These are phyloP conservation scores for Chloroceryle inda DNA, from an alignment of 2,797 vertebrate species.

Conservation along the genomic window DNA sequence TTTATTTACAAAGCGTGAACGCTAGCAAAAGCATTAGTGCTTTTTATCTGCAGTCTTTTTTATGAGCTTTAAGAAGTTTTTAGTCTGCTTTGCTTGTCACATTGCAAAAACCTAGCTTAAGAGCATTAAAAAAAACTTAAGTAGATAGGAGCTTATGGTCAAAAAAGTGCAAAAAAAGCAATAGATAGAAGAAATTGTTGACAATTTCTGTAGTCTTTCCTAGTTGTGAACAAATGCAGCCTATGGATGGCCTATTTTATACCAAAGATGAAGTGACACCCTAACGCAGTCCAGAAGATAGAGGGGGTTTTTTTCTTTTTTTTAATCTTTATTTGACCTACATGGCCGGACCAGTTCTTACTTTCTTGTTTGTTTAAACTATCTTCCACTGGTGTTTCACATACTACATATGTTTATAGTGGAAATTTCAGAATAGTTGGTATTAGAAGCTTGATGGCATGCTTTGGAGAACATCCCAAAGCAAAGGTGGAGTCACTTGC, in stretches of 20 bases:
- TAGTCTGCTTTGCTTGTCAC: conserved; percentile 98
- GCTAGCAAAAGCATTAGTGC: conserved; percentile 93
- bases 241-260: conserved; percentile 98
- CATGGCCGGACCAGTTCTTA: conserved; percentile 94
- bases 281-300: conserved; percentile 91
- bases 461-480: conserved; percentile 55
- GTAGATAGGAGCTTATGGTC: conserved; percentile 95
- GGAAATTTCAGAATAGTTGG: conserved; percentile 70
- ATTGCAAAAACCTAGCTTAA: conserved; percentile 89
- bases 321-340: conserved; percentile 89
- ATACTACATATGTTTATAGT: conserved; percentile 73
- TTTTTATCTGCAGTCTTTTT: conserved; percentile 98
- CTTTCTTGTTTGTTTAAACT: conserved; percentile 86
- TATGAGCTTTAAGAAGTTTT: conserved; percentile 97
- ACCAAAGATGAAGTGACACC: conserved; percentile 99
- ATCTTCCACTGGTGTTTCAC: conserved; percentile 88
- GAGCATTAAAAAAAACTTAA: conserved; percentile 82
- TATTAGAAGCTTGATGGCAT: conserved; percentile 35
- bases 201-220: conserved; percentile 99
- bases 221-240: conserved; percentile 98
- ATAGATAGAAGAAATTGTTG: conserved; percentile 99
- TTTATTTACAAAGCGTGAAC: conserved; percentile 91
- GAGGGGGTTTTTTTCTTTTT: conserved; percentile 76
- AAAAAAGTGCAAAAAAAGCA: conserved; percentile 93
- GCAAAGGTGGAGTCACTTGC: conserved; percentile 36